Percentiles rank a stretch among this genome's conserved stretches.
phyloP scores from a whole-genome alignment of 23 tunicate species.

The Trididemnum clinides region DNA sequence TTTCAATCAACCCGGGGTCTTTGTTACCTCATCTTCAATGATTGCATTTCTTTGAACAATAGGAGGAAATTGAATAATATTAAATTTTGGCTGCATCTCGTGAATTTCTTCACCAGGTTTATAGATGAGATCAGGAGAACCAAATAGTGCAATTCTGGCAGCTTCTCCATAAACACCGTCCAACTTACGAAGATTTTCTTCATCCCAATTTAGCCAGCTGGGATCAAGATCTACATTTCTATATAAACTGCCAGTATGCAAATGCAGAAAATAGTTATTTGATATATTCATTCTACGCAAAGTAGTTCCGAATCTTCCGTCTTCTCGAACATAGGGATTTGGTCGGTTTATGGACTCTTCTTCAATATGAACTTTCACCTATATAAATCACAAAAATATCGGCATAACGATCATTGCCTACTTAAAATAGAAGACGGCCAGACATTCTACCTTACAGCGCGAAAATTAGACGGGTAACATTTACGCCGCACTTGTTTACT shows the following conservation, averaged over 20 bases:
- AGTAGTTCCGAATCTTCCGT: conserved; percentile 51
- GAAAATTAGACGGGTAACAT: no score
- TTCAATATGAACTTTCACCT: conserved; percentile 54
- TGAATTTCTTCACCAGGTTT: conserved; percentile 22
- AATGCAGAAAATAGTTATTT: conserved; percentile 54
- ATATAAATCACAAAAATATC: no score
- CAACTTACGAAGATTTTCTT: conserved; percentile 33
- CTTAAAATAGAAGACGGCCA: no score
- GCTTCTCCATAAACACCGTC: conserved; percentile 65
- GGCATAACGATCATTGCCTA: no score
- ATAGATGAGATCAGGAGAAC: conserved; percentile 54
- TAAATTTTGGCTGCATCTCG: conserved; percentile 25
- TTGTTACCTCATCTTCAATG: conserved; percentile 13
- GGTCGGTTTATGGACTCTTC: conserved; percentile 56
- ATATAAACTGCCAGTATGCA: conserved; percentile 37
- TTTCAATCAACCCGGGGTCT: no score
- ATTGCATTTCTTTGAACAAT: conserved; percentile 28
- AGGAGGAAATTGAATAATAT: conserved; percentile 26
- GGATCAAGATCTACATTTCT: conserved; percentile 7
- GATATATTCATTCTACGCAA: conserved; percentile 14
- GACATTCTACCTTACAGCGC: no score
- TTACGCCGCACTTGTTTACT: no score
- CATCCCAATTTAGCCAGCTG: conserved; percentile 29
- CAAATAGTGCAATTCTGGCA: conserved; percentile 62
- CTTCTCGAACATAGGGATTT: conserved; percentile 41